Evolutionary conservation across 2,888 invertebrate genomes (phyloP), one percentile per base, ranked within the genome.

Genomic region (Cinara cedri): DNA sequence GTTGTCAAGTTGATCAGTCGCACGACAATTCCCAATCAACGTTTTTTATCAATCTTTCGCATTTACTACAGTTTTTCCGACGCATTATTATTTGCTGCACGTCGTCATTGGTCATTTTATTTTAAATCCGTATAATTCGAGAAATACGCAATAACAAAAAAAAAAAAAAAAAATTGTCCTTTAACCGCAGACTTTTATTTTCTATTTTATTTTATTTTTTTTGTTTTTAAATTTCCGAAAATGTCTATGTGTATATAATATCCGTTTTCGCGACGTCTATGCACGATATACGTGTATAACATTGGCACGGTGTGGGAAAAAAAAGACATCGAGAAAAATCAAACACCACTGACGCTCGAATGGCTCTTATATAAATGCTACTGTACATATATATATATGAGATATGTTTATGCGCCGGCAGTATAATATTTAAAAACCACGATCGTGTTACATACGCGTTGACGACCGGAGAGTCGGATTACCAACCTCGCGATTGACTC

Each of bases 401-500:
- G 54, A 54, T 19, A 54, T 54, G 54, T 60, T 51, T n/a, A 51
- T 8, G 6, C 8, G 46, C 57, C 11, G 24, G 44, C 16, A 11
- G 19, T 44, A 34, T 34, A 34, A 34, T 34, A 57, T 71, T 71
- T 71, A 71, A 71, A 62, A 62, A 72, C 72, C 63, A 34, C 21
- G 49, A 74, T 74, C 74, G 51, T 63, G 63, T 74, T 74, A 74
- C 74, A 24, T 11, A 9, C 74, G 34, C n/a, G 24, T 57, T 9
- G 57, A 72, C 57, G 26, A 46, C 46, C n/a, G 6, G 11, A 21
- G 71, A 72, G 57, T 72, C 72, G n/a, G n/a, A 57, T 72, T 72
- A 72, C n/a, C n/a, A n/a, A n/a, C n/a, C n/a, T n/a, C n/a, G n/a
- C n/a, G n/a, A n/a, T n/a, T n/a, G n/a, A n/a, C n/a, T n/a, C n/a